Percentiles rank a stretch among this genome's conserved stretches.
phyloP scores from a whole-genome alignment of 2,797 vertebrate genomes.

The Phaenicophaeus curvirostris region DNA sequence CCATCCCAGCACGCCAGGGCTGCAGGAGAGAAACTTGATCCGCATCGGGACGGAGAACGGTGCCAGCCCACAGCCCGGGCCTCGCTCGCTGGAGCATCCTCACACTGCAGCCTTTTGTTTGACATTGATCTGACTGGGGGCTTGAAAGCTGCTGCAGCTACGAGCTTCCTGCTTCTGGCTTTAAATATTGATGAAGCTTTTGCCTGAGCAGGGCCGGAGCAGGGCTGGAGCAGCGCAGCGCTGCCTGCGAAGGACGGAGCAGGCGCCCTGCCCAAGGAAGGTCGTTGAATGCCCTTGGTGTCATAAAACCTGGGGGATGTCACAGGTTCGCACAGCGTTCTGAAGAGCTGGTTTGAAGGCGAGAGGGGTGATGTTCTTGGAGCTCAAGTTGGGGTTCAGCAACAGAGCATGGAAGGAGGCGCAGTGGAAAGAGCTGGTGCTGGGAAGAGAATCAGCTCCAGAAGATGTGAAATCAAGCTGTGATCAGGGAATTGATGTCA shows the following conservation, averaged over 20 bases:
- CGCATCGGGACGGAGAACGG: not conserved
- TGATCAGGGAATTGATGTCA: not conserved
- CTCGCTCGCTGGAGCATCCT: not conserved
- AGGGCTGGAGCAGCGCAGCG: not conserved
- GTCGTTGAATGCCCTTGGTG: rapidly evolving
- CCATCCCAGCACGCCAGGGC: rapidly evolving
- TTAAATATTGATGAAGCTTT: constrained; percentile 49
- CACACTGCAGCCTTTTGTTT: not conserved
- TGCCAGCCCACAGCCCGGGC: not conserved
- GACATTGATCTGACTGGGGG: not conserved
- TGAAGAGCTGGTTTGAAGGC: not conserved
- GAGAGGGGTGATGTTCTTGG: rapidly evolving
- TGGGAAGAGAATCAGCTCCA: not conserved
- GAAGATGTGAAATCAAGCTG: not conserved
- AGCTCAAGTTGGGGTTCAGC: not conserved
- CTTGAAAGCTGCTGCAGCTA: constrained; percentile 1
- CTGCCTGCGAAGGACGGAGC: not conserved
- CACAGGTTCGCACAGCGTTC: rapidly evolving
- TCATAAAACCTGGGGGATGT: rapidly evolving
- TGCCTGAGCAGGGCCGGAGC: not conserved
- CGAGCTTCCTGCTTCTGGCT: not conserved
- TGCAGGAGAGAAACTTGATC: not conserved
- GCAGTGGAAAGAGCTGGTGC: not conserved
- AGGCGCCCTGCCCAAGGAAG: not conserved
- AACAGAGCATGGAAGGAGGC: not conserved